A percentile compares a stretch with the other conserved stretches of the same genome.
These are phyloP conservation scores for Pan troglodytes DNA, from an alignment of 2,113 vertebrate genomes.

Conservation along the genomic window DNA sequence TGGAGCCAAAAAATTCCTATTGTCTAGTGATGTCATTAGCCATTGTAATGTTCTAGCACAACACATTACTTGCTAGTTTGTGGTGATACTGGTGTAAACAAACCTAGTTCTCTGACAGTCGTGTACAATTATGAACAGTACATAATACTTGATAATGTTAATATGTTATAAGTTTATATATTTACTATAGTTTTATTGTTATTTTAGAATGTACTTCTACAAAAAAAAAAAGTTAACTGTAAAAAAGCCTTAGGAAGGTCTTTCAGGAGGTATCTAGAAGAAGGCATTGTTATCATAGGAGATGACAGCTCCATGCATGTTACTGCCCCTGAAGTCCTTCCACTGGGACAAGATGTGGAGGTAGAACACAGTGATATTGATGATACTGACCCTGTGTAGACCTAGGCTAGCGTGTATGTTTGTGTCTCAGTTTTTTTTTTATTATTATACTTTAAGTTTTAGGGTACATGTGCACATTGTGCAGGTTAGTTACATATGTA, in stretches of 20 bases:
- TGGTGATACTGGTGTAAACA: not conserved
- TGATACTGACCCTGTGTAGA: not conserved
- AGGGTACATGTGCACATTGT: no score
- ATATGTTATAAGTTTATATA: not conserved
- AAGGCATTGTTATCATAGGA: not conserved
- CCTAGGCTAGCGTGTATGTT: not conserved
- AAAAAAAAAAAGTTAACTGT: not conserved
- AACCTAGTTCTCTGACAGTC: not conserved
- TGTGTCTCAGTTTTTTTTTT: not conserved
- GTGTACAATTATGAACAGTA: not conserved
- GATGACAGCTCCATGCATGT: not conserved
- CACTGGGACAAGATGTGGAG: not conserved
- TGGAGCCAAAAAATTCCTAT: not conserved
- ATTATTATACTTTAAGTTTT: no score
- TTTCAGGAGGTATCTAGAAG: not conserved
- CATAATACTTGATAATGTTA: not conserved
- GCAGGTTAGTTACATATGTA: no score
- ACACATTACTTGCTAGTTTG: not conserved
- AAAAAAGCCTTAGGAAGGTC: not conserved
- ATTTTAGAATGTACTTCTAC: not conserved
- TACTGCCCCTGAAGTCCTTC: not conserved
- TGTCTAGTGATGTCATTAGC: not conserved
- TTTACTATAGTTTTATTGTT: not conserved
- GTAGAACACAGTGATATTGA: not conserved
- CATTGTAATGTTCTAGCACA: not conserved